phyloP scores from a whole-genome alignment of 2,888 invertebrate species.

The Ariolimax columbianus region DNA sequence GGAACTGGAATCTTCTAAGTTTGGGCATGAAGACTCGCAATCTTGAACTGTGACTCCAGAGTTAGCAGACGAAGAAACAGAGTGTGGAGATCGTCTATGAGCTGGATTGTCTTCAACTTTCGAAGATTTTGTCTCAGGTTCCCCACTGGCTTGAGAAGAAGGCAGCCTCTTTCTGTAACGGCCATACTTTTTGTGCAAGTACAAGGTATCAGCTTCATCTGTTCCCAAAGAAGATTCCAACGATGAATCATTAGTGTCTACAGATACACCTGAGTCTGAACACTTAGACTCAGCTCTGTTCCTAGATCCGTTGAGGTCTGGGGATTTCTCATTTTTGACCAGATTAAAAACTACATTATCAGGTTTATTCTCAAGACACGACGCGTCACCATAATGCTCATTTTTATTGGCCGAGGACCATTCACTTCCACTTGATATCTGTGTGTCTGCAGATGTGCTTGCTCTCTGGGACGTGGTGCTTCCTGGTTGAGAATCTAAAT shows the following conservation, averaged over 20 bases:
- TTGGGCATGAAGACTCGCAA: slow-evolving; percentile 30
- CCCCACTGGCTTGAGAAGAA: slow-evolving; percentile 41
- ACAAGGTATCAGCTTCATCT: slow-evolving; percentile 54
- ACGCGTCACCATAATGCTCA: not conserved
- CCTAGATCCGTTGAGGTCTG: no score
- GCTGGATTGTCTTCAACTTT: not conserved
- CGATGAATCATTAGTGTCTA: slow-evolving; percentile 41
- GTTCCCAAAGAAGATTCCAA: slow-evolving; percentile 52
- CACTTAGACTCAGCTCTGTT: slow-evolving; percentile 49
- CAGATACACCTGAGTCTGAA: slow-evolving; percentile 41
- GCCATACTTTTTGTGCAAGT: slow-evolving; percentile 71
- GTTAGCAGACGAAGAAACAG: slow-evolving; percentile 17
- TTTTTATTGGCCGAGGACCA: not conserved
- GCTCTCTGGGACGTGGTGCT: not conserved
- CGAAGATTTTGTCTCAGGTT: not conserved
- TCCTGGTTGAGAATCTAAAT: not conserved
- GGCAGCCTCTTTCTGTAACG: slow-evolving; percentile 60
- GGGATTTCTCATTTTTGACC: slow-evolving; percentile 1
- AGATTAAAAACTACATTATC: not conserved
- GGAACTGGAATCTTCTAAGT: slow-evolving; percentile 15
- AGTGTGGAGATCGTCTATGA: not conserved
- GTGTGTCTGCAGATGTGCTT: no score
- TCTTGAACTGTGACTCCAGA: slow-evolving; percentile 25
- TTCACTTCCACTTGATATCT: slow-evolving; percentile 32
- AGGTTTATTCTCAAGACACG: not conserved